Percentiles rank a stretch among this genome's conserved stretches.
These are phyloP conservation scores for Phyllotreta cruciferae DNA, from an alignment of 2,888 invertebrate genomes.

Conservation along the genomic window DNA sequence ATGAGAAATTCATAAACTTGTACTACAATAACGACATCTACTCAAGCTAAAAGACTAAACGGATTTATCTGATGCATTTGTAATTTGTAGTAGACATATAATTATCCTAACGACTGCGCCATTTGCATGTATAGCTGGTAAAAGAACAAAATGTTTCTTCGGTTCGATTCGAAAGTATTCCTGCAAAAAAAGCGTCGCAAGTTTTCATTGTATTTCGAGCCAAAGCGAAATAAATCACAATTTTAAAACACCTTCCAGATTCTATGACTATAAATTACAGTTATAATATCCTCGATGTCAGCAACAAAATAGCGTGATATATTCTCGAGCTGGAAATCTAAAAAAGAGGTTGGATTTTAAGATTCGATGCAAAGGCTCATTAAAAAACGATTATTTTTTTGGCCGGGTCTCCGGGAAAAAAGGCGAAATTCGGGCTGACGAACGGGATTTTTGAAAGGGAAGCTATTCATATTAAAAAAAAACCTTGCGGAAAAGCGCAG, in stretches of 20 bases:
- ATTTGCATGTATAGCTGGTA: no score
- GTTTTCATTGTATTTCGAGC: slow-evolving; percentile 22
- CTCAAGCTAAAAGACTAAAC: no score
- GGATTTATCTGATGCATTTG: no score
- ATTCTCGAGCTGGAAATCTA: slow-evolving; percentile 16
- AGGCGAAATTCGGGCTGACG: not conserved
- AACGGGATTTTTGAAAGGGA: slow-evolving; percentile 5
- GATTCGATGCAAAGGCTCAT: slow-evolving; percentile 19
- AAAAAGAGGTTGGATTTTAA: slow-evolving; percentile 18
- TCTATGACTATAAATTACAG: slow-evolving; percentile 28
- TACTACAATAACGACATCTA: no score
- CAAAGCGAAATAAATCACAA: slow-evolving; percentile 25
- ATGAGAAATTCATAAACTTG: not conserved
- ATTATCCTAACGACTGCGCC: no score
- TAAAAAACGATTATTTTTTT: slow-evolving; percentile 24
- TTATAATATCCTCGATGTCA: slow-evolving; percentile 28
- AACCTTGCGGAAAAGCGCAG: not conserved
- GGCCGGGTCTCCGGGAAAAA: not conserved
- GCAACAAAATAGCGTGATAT: slow-evolving; percentile 24
- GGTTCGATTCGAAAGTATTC: slow-evolving; percentile 4
- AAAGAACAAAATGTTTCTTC: no score
- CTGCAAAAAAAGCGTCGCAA: slow-evolving; percentile 12
- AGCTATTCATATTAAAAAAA: not conserved
- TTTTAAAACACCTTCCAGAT: slow-evolving; percentile 28
- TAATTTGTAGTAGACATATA: no score